These are phyloP conservation scores for Leuciscus waleckii DNA, from an alignment of 2,797 vertebrate genomes.

Conservation along the genomic window DNA sequence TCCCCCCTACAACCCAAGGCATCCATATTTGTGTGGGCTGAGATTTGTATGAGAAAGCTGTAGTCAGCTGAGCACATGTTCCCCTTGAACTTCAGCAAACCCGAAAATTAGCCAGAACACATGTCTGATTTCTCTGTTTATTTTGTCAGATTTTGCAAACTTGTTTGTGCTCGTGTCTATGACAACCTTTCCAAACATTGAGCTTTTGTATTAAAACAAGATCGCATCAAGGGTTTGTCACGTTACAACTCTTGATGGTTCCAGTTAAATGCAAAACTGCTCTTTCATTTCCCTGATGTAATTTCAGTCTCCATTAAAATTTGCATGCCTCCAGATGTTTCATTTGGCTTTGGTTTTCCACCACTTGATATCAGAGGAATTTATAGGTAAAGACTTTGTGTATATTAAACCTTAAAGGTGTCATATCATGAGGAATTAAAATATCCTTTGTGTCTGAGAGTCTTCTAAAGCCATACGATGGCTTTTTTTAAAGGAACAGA, in stretches of 20 bases:
- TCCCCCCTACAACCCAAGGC: slow-evolving; percentile 55
- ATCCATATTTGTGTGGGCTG: slow-evolving; percentile 78
- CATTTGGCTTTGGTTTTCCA: not conserved
- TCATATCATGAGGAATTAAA: not conserved
- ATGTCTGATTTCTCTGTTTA: not conserved
- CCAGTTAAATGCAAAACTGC: slow-evolving; percentile 5
- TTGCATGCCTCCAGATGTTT: slow-evolving; percentile 1
- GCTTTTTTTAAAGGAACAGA: not conserved
- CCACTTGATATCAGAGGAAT: not conserved
- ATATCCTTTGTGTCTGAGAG: not conserved
- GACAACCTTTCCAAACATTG: slow-evolving; percentile 24
- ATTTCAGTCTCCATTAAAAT: not conserved
- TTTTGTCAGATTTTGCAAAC: slow-evolving; percentile 13
- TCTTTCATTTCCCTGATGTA: not conserved
- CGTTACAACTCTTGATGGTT: slow-evolving; percentile 17
- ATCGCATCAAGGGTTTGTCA: not conserved
- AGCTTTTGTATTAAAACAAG: slow-evolving; percentile 24
- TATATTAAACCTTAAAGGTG: not conserved
- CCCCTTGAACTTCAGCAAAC: slow-evolving; percentile 17
- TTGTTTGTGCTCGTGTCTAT: slow-evolving; percentile 13
- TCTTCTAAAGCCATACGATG: not conserved
- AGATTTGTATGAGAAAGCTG: slow-evolving; percentile 68
- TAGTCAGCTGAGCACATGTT: slow-evolving; percentile 60
- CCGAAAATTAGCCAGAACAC: not conserved
- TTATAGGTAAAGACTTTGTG: not conserved